Base-by-base conservation (phyloP, 2,797 vertebrate genomes). In the Lepidocolaptes lacrymiger region DNA sequence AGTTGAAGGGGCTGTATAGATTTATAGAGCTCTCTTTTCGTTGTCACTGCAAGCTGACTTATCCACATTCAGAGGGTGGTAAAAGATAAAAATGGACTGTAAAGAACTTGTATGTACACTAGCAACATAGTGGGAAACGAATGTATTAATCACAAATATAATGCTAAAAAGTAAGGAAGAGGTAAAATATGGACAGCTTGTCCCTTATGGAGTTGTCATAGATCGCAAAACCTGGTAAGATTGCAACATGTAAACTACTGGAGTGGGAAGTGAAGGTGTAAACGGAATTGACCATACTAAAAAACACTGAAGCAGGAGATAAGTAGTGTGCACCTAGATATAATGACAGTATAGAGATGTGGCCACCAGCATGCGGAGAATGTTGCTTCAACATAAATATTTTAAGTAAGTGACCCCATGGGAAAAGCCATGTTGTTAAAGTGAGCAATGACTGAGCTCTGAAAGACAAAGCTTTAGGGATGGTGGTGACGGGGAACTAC, bases 161-260 rank as follows among this genome's bases (percentile, higher is more conserved):
- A 16, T 30, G 3, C 27, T 41, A 51, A 30, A 41, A 28, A 30
- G 34, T 39, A 51, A 54, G 39, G 15, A 68, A 61, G 16, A 68
- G 15, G 34, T 56, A 44, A 72, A 74, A 71, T 26, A 37, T 14
- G 27, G n/a, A 11, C 22, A 73, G 7, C 9, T 52, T 55, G 13
- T 76, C 30, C 18, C 34, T 78, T 30, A 44, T 11, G 13, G 37
- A 41, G 18, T 37, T 62, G n/a, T 36, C 13, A 6, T 2, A 34
- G 22, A 36, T 63, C 44, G 43, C 28, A 51, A 78, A 59, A 66
- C 21, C 71, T 24, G 24, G 15, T 79, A 58, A 88, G 54, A 32
- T 10, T 68, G 51, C 41, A 41, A 5, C 21, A 44, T 0, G 1
- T 14, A 23, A 3, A 48, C 4, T 16, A 13, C 14, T 46, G 37